Evolutionary conservation across 1,140 invertebrate genomes (phyloP).

Genomic region (Helicoverpa zea): DNA sequence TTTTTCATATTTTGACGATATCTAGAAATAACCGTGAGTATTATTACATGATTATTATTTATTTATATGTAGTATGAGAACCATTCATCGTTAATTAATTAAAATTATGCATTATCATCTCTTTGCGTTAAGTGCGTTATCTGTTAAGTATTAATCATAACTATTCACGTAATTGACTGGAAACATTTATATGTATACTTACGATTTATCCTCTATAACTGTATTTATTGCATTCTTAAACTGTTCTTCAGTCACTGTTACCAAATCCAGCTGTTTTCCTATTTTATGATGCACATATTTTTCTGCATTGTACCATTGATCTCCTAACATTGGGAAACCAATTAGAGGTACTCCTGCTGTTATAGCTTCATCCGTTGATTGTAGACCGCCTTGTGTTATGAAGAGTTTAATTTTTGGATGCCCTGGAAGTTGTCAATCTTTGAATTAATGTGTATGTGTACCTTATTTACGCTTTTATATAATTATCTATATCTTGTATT

Average conservation of each 20-base stretch:
- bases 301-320: constrained; percentile 59
- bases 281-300: constrained; percentile 54
- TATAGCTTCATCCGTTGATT: constrained; percentile 57
- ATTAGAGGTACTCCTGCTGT: constrained; percentile 57
- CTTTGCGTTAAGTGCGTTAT: too few relatives aligned
- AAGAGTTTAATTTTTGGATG: constrained; percentile 60
- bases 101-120: too few relatives aligned
- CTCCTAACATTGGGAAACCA: constrained; percentile 59
- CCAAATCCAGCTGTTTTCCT: constrained; percentile 50
- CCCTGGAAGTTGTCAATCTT: constrained; percentile 35
- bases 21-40: background rate
- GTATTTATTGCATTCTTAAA: constrained; percentile 50
- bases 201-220: constrained; percentile 43
- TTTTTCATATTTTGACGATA: constrained; percentile 37
- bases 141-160: too few relatives aligned
- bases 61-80: too few relatives aligned
- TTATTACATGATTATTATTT: too few relatives aligned
- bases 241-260: constrained; percentile 43
- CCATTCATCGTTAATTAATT: too few relatives aligned
- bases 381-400: constrained; percentile 62
- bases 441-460: too few relatives aligned
- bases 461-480: too few relatives aligned
- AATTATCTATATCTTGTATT: too few relatives aligned
- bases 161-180: too few relatives aligned
- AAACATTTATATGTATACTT: background rate